phyloP scores from a whole-genome alignment of 2,888 invertebrate species.

The Pammene fasciana region DNA sequence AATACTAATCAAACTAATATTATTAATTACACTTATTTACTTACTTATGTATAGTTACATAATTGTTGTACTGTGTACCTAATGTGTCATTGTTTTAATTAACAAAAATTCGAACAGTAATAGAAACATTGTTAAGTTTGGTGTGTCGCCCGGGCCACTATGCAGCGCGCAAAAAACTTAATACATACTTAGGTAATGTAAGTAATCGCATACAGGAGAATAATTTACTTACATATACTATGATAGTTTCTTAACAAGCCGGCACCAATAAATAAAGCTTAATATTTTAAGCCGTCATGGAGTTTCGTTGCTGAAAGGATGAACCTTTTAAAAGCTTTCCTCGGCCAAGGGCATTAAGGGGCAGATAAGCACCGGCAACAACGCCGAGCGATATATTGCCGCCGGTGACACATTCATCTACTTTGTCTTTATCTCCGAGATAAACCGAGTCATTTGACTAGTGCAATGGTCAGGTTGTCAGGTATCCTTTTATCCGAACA shows the following conservation, averaged over 20 bases:
- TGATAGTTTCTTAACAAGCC: constrained; percentile 39
- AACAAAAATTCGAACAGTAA: too few relatives aligned
- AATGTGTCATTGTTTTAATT: too few relatives aligned
- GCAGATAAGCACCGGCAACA: constrained; percentile 72
- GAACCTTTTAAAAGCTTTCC: constrained; percentile 76
- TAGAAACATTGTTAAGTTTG: too few relatives aligned
- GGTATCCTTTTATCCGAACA: constrained; percentile 19
- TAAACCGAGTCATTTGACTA: constrained; percentile 64
- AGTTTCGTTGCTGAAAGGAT: constrained; percentile 67
- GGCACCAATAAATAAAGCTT: constrained; percentile 42
- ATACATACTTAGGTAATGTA: background rate
- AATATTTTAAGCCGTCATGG: constrained; percentile 47
- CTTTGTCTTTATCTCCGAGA: constrained; percentile 74
- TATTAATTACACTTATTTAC: too few relatives aligned
- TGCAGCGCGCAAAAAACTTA: background rate
- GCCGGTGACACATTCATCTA: constrained; percentile 74
- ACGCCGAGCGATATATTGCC: constrained; percentile 66
- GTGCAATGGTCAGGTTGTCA: constrained; percentile 46
- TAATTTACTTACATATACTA: constrained; percentile 28
- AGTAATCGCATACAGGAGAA: constrained; percentile 5
- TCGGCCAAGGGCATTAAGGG: constrained; percentile 69
- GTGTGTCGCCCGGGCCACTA: too few relatives aligned
- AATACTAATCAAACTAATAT: too few relatives aligned
- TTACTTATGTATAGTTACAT: too few relatives aligned
- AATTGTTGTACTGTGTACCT: too few relatives aligned